Evolutionary conservation across 2,113 vertebrate genomes (phyloP).

Genomic region (Cichladusa arquata): DNA sequence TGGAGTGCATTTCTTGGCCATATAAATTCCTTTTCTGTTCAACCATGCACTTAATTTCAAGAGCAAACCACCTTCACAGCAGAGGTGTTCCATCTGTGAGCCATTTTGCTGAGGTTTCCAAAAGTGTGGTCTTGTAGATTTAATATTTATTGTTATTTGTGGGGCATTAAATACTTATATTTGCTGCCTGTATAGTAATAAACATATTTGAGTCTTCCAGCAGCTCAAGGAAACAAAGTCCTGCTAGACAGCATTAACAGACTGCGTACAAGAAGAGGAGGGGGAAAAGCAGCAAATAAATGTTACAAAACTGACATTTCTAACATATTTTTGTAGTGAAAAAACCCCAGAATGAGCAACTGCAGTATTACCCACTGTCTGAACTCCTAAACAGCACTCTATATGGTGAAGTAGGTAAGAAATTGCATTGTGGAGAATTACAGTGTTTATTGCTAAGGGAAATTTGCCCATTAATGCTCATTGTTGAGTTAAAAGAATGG

Average conservation of each 20-base stretch:
- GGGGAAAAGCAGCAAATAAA: background rate
- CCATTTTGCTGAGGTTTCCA: background rate
- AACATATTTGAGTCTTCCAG: background rate
- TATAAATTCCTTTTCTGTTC: background rate
- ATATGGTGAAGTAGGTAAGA: background rate
- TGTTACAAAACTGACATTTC: background rate
- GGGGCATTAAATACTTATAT: background rate
- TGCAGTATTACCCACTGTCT: background rate
- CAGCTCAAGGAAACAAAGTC: background rate
- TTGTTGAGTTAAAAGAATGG: background rate
- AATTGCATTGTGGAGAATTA: background rate
- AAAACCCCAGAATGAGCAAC: background rate
- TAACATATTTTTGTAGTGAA: rapidly evolving
- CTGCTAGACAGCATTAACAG: background rate
- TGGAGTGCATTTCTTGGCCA: background rate
- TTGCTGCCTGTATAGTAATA: background rate
- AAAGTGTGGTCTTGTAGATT: background rate
- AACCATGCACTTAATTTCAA: background rate
- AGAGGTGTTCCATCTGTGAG: background rate
- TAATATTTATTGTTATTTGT: slow-evolving; percentile 37
- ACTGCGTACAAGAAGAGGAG: background rate
- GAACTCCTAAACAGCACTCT: background rate
- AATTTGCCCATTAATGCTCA: background rate
- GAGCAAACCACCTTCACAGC: background rate
- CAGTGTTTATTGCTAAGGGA: background rate